Percentiles rank a stretch among this genome's conserved stretches.
Evolutionary conservation across 2,888 invertebrate genomes (phyloP).

Genomic region (Hirtodrosophila confusa): DNA sequence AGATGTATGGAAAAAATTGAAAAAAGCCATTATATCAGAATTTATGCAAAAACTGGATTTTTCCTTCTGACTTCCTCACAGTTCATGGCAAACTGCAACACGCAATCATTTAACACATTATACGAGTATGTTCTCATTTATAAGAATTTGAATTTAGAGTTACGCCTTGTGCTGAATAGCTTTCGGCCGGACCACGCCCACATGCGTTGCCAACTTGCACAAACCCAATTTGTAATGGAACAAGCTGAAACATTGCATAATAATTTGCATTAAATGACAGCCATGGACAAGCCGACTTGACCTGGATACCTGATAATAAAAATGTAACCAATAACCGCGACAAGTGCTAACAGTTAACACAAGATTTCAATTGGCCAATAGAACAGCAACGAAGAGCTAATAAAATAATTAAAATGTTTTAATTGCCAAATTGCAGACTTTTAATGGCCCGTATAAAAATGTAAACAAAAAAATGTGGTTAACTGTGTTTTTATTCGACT

Average conservation of each 20-base stretch:
- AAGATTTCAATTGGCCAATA: constrained; percentile 39
- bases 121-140: constrained; percentile 13
- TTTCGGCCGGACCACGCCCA: constrained; percentile 52
- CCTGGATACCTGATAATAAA: constrained; percentile 59
- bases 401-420: constrained; percentile 41
- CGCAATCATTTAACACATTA: constrained; percentile 14
- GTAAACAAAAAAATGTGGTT: background rate
- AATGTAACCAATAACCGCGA: constrained; percentile 37
- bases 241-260: constrained; percentile 55
- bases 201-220: constrained; percentile 53
- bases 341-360: constrained; percentile 59
- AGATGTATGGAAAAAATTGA: no score
- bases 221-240: constrained; percentile 64
- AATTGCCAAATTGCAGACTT: constrained; percentile 16
- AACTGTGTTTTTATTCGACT: background rate
- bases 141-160: constrained; percentile 29
- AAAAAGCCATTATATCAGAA: no score
- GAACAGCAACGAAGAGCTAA: constrained; percentile 22
- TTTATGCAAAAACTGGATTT: constrained; percentile 1
- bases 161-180: constrained; percentile 53
- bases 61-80: constrained; percentile 29
- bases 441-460: background rate
- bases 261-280: constrained; percentile 75
- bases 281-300: constrained; percentile 66
- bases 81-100: constrained; percentile 43